These are phyloP conservation scores for Buceros bicornis DNA, from an alignment of 2,797 vertebrate genomes.

Conservation along the genomic window DNA sequence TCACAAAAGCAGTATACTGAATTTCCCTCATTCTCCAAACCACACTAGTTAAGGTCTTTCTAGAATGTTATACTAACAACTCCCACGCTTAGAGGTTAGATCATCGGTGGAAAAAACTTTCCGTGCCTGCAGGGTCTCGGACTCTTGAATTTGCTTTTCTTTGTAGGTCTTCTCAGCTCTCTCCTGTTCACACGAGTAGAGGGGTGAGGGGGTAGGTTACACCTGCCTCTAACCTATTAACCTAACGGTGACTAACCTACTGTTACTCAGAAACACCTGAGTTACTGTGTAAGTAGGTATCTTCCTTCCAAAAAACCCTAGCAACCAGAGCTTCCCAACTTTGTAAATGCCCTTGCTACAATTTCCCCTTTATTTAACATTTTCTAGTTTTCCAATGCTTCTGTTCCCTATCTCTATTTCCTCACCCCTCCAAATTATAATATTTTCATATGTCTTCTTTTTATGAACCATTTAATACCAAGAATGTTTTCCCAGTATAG, in stretches of 20 bases:
- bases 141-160: neutral
- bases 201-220: neutral
- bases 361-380: neutral
- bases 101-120: neutral
- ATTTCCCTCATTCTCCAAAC: slow-evolving; percentile 16
- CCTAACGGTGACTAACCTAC: too few species aligned
- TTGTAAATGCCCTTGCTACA: neutral
- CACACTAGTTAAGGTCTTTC: slow-evolving; percentile 6
- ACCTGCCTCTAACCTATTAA: too few species aligned
- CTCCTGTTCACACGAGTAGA: neutral
- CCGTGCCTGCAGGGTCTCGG: neutral
- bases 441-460: neutral
- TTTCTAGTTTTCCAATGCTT: neutral
- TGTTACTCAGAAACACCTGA: neutral
- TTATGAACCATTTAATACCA: neutral
- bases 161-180: neutral
- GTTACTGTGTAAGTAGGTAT: neutral
- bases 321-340: neutral
- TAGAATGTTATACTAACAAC: neutral
- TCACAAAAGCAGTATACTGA: neutral
- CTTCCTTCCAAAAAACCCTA: neutral
- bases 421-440: neutral
- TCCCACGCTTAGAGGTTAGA: neutral
- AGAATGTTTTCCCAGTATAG: neutral
- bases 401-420: neutral